phyloP scores from a whole-genome alignment of 1,140 invertebrate species.

The Drosophila punjabiensis region DNA sequence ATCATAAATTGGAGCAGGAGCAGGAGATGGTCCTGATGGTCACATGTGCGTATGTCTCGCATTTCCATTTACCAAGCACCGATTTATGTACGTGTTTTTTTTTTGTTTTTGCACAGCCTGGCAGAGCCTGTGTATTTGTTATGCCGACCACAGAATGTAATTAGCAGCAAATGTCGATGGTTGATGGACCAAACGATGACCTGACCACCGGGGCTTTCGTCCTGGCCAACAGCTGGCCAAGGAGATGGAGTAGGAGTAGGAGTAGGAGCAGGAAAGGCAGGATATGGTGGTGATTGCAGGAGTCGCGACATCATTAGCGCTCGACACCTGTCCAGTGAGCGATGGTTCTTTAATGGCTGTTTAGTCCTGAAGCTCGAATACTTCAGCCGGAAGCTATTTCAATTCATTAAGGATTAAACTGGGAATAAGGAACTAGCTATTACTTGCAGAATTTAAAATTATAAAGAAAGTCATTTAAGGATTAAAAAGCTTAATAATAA shows the following conservation, averaged over 20 bases:
- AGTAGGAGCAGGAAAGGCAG: neutral
- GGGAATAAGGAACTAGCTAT: neutral
- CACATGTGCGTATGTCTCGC: constrained; percentile 59
- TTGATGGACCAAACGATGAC: constrained; percentile 40
- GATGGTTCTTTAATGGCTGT: constrained; percentile 25
- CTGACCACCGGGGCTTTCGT: neutral
- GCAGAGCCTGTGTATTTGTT: constrained; percentile 66
- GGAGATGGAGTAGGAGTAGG: neutral
- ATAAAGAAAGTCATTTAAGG: too few relatives aligned
- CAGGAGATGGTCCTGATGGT: constrained; percentile 1
- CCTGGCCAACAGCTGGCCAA: constrained; percentile 28
- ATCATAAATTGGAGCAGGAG: constrained; percentile 64
- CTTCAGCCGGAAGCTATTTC: neutral
- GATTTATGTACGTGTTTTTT: constrained; percentile 17
- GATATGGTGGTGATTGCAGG: constrained; percentile 9
- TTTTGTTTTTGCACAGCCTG: neutral
- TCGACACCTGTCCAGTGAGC: constrained; percentile 35
- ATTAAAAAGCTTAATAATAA: neutral
- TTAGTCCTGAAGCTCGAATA: neutral
- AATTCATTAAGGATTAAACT: neutral
- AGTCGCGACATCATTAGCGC: constrained; percentile 39
- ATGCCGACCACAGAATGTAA: constrained; percentile 81
- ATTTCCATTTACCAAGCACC: constrained; percentile 24
- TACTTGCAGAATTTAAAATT: neutral
- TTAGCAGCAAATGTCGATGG: constrained; percentile 79